phyloP scores from a whole-genome alignment of 2,888 invertebrate species.

The Sminthurides aquaticus region DNA sequence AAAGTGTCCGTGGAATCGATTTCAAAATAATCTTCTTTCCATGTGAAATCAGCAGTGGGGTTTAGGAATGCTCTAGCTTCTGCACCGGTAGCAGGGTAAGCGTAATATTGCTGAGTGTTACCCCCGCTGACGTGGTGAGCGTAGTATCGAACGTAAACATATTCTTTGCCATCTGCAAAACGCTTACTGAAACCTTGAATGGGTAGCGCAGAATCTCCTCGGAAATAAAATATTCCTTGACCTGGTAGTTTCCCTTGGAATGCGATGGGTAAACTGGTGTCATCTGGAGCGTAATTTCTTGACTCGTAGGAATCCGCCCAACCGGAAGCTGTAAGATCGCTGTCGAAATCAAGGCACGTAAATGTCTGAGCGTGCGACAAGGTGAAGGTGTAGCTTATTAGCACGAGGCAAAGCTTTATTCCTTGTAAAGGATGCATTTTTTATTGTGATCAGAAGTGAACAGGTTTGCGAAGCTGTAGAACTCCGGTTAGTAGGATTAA shows the following conservation, averaged over 20 bases:
- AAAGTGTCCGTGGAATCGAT: not conserved
- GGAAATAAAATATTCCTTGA: not conserved
- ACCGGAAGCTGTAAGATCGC: not conserved
- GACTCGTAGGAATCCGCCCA: not conserved
- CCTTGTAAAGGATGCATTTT: too few relatives aligned
- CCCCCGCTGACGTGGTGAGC: not conserved
- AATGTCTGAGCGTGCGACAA: not conserved
- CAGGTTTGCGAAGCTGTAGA: too few relatives aligned
- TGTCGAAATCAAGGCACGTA: not conserved
- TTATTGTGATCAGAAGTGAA: too few relatives aligned
- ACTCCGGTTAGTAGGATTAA: too few relatives aligned
- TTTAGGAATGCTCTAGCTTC: not conserved
- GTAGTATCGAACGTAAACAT: slow-evolving; percentile 1
- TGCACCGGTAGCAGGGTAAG: not conserved
- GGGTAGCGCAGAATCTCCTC: not conserved
- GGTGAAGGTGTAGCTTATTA: too few relatives aligned
- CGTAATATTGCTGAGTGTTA: not conserved
- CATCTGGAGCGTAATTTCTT: not conserved
- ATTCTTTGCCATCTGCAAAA: not conserved
- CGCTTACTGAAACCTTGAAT: not conserved
- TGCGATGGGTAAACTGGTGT: not conserved
- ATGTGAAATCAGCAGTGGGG: not conserved
- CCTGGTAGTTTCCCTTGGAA: not conserved
- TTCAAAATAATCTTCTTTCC: not conserved
- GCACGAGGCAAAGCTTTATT: too few relatives aligned